Conservation (phyloP, 2,797 vertebrate species). For the Bucorvus abyssinicus region DNA sequence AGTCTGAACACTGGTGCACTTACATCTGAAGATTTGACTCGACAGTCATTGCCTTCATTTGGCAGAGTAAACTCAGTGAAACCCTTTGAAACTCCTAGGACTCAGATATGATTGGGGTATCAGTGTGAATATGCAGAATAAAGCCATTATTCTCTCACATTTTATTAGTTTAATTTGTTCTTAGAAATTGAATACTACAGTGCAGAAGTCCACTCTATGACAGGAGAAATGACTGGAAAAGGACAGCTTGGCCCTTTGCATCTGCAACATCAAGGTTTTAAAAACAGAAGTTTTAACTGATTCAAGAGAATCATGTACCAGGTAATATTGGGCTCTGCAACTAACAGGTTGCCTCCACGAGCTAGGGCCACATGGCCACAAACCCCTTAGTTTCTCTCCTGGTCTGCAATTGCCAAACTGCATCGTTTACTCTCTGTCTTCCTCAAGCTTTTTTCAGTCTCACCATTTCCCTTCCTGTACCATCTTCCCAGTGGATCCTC, state of each 20-base stretch:
- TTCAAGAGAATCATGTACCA: background rate
- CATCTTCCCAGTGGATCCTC: background rate
- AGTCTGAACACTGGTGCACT: background rate
- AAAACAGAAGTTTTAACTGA: background rate
- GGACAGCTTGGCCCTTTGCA: background rate
- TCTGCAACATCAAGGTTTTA: background rate
- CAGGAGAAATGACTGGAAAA: background rate
- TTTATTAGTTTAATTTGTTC: background rate
- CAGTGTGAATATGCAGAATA: background rate
- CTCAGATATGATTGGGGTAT: background rate
- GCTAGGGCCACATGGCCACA: background rate
- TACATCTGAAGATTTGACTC: background rate
- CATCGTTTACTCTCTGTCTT: background rate
- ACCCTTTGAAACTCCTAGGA: background rate
- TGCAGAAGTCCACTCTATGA: background rate
- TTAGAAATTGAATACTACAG: background rate
- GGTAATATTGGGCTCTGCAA: background rate
- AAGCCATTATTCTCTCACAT: background rate
- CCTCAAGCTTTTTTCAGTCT: background rate
- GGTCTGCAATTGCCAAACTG: background rate
- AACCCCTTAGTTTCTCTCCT: background rate
- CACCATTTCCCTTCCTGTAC: background rate
- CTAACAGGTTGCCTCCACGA: background rate
- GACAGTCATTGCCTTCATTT: background rate
- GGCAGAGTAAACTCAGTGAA: background rate